Evolutionary conservation across 2,113 vertebrate genomes (phyloP), one percentile per base, ranked within the genome.

Genomic region (Chionodraco myersi): DNA sequence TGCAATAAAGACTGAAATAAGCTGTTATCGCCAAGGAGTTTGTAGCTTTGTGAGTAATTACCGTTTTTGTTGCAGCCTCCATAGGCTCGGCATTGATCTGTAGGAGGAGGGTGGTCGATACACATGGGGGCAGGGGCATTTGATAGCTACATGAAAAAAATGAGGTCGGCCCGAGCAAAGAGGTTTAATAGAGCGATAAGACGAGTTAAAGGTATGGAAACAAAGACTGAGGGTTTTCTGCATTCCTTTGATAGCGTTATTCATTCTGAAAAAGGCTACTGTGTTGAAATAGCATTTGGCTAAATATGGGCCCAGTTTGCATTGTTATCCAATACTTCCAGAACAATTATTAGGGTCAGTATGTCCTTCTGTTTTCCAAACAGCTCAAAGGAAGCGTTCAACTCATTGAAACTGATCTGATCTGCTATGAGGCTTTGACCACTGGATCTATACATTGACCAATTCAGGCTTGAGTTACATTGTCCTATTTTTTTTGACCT

Each of bases 21-120:
- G 85, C 75, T 89, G 87, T 91, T 94, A 93, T 91, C 83, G 61
- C 86, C 73, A 18, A 90, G 79, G 90, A 91, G 89, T 92, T 92
- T 93, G 88, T 89, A 79, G 90, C 91, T 89, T 91, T 94, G 91
- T 93, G 93, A 94, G 92, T 94, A 93, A 95, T 95, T 92, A 93
- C 87, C 92, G 88, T 93, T 93, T 94, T 94, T 93, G 87, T 92
- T 92, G 82, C 84, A 86, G 86, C 88, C 87, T 92, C 88, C 79
- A 84, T 93, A 86, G 90, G 93, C 89, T 69, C 63, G 58, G 89
- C 94, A 94, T 95, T 91, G 94, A 95, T 95, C 92, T 89, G 81
- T 67, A 30, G 85, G 84, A 89, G 85, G 79, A 87, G 58, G 75
- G 83, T 88, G 91, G 93, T 94, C 91, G 86, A 94, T 94, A 94